phyloP scores from a whole-genome alignment of 2,888 invertebrate species.

The Yponomeuta sedellus region DNA sequence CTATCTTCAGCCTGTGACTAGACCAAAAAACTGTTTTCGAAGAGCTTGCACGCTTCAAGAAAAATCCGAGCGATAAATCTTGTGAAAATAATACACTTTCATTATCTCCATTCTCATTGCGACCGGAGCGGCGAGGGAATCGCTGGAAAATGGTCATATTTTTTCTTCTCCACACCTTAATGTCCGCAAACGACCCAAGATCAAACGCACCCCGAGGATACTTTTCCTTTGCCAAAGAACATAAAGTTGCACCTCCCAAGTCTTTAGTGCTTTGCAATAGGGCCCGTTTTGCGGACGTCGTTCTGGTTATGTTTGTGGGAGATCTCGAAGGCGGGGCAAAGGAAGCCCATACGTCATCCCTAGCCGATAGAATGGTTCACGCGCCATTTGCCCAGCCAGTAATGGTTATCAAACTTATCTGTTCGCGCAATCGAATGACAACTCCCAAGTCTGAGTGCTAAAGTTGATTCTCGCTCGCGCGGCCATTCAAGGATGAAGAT shows the following conservation, averaged over 20 bases:
- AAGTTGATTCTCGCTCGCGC: neutral
- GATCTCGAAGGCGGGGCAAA: neutral
- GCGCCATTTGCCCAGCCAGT: conserved; percentile 2
- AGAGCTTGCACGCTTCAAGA: neutral
- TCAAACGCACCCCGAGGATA: conserved; percentile 14
- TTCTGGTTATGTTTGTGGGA: neutral
- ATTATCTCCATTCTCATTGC: neutral
- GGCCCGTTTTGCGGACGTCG: neutral
- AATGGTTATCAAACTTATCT: conserved; percentile 3
- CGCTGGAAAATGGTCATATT: neutral
- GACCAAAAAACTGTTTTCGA: neutral
- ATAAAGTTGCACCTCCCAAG: neutral
- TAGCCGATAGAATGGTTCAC: neutral
- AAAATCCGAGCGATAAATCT: neutral
- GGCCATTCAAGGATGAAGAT: neutral
- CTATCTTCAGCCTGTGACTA: neutral
- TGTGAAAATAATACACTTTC: neutral
- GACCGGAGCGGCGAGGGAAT: neutral
- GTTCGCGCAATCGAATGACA: neutral
- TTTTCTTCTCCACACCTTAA: conserved; percentile 10
- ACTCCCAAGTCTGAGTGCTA: neutral
- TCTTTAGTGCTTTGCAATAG: neutral
- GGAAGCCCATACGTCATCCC: neutral
- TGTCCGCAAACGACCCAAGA: conserved; percentile 2
- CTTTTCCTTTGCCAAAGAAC: neutral